Base-by-base conservation (phyloP, 1,140 invertebrate genomes). In the Phthorimaea operculella region DNA sequence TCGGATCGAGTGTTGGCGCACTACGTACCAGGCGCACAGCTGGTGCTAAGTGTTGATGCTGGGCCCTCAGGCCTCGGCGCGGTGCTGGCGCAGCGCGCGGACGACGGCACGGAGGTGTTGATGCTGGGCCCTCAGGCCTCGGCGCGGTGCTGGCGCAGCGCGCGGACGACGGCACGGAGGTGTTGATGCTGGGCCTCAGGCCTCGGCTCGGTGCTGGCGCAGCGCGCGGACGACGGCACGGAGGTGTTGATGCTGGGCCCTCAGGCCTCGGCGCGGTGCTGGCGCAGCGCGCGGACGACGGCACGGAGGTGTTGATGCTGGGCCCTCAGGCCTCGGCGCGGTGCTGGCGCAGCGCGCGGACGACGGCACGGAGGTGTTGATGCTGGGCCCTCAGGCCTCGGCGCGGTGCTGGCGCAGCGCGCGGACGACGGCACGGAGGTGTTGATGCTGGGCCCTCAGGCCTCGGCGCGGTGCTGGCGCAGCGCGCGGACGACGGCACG, bases 1-100 rank as follows among this genome's bases (percentile, higher is more conserved):
- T 66, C 64, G 0, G 63, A 70, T 17, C 54, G 60, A 9, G 59
- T 76, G 7, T 58, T 88, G 7, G 69, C 70, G n/a, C 85, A 83
- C 53, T 86, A 70, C 55, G 63, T 86, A 42, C 71, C 74, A 8
- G 61, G 59, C 5, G 62, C 73, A 18, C 74, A 72, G 51, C 28
- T 86, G 2, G 51, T 75, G 66, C 33, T 61, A 8, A 42, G 39
- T 8, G 14, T 28, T 2, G 21, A 28, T 28, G 68, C 17, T 28
- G n/a, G n/a, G n/a, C n/a, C n/a, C n/a, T n/a, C n/a, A n/a, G n/a
- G n/a, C n/a, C n/a, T n/a, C n/a, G n/a, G n/a, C 60, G 39, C 54
- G 66, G 45, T 74, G 77, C 50, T 80, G 74, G 12, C 74, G 70
- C 5, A n/a, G 66, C 63, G 14, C 54, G 51, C 10, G 73, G 69